phyloP scores from a whole-genome alignment of 2,888 invertebrate species.

The Leucophenga maculata region DNA sequence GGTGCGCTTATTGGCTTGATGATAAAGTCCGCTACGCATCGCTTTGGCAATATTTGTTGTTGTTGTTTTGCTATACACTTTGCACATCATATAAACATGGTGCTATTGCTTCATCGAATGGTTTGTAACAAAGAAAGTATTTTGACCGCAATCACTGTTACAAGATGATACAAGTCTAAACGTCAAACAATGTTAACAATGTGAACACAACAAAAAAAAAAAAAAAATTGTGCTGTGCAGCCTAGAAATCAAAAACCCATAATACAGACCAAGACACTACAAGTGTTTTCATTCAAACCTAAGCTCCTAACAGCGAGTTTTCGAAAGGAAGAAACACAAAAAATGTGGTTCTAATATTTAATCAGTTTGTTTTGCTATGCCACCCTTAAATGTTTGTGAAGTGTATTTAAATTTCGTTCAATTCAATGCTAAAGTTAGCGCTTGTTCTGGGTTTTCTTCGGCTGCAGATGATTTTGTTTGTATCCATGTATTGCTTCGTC shows the following conservation, averaged over 20 bases:
- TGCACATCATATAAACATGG: constrained; percentile 20
- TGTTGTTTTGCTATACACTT: background rate
- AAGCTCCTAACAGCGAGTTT: too few relatives aligned
- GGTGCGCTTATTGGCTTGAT: constrained; percentile 16
- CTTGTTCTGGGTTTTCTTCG: background rate
- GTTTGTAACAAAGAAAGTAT: constrained; percentile 25
- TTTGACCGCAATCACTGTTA: too few relatives aligned
- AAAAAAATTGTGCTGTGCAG: too few relatives aligned
- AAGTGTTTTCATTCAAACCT: too few relatives aligned
- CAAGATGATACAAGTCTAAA: too few relatives aligned
- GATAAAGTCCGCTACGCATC: background rate
- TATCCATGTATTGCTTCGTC: background rate
- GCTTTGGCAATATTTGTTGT: background rate
- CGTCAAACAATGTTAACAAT: too few relatives aligned
- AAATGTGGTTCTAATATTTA: constrained; percentile 13
- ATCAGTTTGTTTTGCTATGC: constrained; percentile 23
- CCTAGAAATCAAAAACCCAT: too few relatives aligned
- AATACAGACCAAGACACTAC: too few relatives aligned
- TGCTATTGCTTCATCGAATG: constrained; percentile 23
- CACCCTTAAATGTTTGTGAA: constrained; percentile 22
- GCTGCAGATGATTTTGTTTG: background rate
- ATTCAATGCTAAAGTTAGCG: background rate
- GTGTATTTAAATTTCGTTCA: too few relatives aligned
- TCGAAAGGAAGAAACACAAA: too few relatives aligned
- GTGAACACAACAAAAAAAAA: too few relatives aligned